Percentiles rank a stretch among this genome's conserved stretches.
Evolutionary conservation across 2,888 invertebrate genomes (phyloP).

Genomic region (Ormyrus labotus): DNA sequence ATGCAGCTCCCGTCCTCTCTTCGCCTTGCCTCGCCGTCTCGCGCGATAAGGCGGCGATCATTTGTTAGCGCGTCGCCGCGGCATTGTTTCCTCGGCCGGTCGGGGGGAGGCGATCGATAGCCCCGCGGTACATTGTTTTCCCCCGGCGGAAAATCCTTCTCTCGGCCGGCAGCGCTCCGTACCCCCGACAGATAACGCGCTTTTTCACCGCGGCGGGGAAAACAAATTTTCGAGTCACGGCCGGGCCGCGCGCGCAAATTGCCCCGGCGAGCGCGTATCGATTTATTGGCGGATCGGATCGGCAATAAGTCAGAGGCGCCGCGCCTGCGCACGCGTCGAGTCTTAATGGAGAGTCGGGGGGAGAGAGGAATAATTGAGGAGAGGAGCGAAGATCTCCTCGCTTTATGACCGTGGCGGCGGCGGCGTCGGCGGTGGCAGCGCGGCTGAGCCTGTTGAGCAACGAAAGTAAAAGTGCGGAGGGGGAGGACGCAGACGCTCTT

Average conservation of each 20-base stretch:
- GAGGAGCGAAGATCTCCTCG: too few species aligned
- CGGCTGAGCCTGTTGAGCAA: conserved; percentile 27
- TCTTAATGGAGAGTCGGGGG: too few species aligned
- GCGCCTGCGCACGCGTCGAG: background rate
- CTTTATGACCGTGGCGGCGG: too few species aligned
- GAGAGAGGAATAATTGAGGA: too few species aligned
- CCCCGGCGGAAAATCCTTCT: conserved; percentile 60
- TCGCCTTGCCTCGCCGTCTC: conserved; percentile 44
- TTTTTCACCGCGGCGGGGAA: conserved; percentile 15
- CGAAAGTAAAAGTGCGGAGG: conserved; percentile 53
- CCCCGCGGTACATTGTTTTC: conserved; percentile 69
- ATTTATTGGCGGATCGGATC: conserved; percentile 48
- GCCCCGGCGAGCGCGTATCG: conserved; percentile 22
- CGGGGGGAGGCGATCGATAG: conserved; percentile 70
- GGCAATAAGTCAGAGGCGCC: conserved; percentile 36
- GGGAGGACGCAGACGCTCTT: conserved; percentile 1
- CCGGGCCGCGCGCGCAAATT: conserved; percentile 28
- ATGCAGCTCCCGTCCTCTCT: conserved; percentile 22
- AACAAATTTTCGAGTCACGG: conserved; percentile 51
- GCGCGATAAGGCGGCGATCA: conserved; percentile 72
- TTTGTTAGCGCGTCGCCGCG: conserved; percentile 72
- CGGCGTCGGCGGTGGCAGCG: background rate
- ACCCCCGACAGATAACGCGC: conserved; percentile 37
- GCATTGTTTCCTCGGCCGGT: conserved; percentile 68
- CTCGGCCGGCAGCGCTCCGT: background rate